A percentile compares a stretch with the other conserved stretches of the same genome.
Conservation (phyloP, 2,888 invertebrate genomes). For the Tillus elongatus region DNA sequence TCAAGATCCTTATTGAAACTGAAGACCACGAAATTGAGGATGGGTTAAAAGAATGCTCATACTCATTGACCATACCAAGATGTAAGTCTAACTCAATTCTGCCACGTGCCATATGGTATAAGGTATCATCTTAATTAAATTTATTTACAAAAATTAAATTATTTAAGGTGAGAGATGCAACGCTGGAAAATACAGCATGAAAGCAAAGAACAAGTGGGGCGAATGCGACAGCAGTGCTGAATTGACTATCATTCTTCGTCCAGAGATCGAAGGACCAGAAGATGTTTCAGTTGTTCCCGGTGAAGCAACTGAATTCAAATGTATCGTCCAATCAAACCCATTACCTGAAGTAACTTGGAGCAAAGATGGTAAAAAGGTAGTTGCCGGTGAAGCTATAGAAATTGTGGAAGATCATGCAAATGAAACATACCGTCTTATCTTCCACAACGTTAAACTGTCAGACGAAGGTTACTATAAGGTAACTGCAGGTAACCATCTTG, state of each 20-base stretch:
- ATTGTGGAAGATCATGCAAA: constrained; percentile 52
- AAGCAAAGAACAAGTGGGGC: constrained; percentile 74
- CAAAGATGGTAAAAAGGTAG: constrained; percentile 55
- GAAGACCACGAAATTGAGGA: constrained; percentile 62
- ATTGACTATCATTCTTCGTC: constrained; percentile 68
- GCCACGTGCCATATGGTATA: background rate
- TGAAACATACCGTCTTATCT: constrained; percentile 60
- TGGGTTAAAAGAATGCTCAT: constrained; percentile 72
- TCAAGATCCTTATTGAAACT: constrained; percentile 50
- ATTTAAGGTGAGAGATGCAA: constrained; percentile 58
- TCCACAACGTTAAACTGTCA: constrained; percentile 59
- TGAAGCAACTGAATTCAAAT: constrained; percentile 69
- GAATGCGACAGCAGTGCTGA: constrained; percentile 62
- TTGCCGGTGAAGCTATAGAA: constrained; percentile 49
- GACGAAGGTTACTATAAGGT: constrained; percentile 75
- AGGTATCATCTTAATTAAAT: too few species aligned
- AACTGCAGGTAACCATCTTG: constrained; percentile 67
- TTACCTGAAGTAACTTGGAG: constrained; percentile 81
- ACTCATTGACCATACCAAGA: constrained; percentile 66
- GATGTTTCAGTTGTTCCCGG: constrained; percentile 67
- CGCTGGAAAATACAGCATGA: constrained; percentile 72
- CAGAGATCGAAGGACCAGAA: constrained; percentile 67
- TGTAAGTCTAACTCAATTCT: constrained; percentile 42
- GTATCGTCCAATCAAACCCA: constrained; percentile 80
- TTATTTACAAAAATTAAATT: background rate